These are phyloP conservation scores for Dasysyrphus tricinctus DNA, from an alignment of 2,888 invertebrate species.

Conservation along the genomic window DNA sequence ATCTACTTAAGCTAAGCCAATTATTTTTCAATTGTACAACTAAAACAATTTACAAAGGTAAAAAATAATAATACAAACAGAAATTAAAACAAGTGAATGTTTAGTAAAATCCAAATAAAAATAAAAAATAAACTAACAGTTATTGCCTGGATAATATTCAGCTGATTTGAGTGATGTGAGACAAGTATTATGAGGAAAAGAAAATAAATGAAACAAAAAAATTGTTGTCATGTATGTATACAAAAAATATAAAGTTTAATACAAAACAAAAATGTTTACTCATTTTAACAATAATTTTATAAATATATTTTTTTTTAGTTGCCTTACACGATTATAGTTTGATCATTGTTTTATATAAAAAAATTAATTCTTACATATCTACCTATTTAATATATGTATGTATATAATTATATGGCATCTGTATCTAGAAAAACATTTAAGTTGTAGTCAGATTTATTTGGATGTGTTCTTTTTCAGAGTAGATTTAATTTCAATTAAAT, in stretches of 20 bases:
- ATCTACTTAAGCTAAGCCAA: constrained; percentile 52
- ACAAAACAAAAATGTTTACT: constrained; percentile 49
- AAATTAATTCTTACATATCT: constrained; percentile 48
- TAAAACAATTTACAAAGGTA: constrained; percentile 69
- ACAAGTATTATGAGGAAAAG: constrained; percentile 7
- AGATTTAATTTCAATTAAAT: constrained; percentile 1
- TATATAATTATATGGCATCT: constrained; percentile 64
- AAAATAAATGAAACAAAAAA: constrained; percentile 29
- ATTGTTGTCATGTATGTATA: constrained; percentile 45
- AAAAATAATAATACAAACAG: background rate
- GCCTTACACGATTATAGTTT: constrained; percentile 52
- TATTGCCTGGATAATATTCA: constrained; percentile 48
- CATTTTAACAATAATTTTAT: constrained; percentile 49
- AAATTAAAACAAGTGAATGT: constrained; percentile 38
- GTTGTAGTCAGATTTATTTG: constrained; percentile 30
- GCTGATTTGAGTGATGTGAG: constrained; percentile 63
- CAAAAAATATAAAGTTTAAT: constrained; percentile 43
- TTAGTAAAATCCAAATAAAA: constrained; percentile 30
- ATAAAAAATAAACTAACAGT: constrained; percentile 7
- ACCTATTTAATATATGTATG: constrained; percentile 3
- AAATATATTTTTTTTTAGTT: constrained; percentile 45
- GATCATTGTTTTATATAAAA: constrained; percentile 32
- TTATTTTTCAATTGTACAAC: constrained; percentile 55
- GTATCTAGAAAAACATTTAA: constrained; percentile 24
- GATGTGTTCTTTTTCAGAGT: constrained; percentile 46